Base-by-base conservation (phyloP, 1,140 invertebrate species). In the Thaumatotibia leucotreta region DNA sequence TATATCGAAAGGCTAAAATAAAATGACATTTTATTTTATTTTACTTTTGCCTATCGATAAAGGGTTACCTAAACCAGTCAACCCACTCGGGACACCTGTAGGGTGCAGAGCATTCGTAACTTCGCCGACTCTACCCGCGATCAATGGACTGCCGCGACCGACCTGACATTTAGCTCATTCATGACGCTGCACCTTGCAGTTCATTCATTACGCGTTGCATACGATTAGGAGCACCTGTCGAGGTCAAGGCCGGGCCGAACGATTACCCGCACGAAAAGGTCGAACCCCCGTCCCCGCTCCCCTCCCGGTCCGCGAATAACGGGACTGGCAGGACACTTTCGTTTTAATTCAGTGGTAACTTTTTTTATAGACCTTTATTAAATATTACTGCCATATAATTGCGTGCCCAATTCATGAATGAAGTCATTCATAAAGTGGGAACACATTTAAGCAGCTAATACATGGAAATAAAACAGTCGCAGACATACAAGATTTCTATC, bases 261-360 rank as follows among this genome's bases (percentile, higher is more conserved):
- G 23, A 27, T 58, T 58, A 58, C 52, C 20, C 52, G 52, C 52
- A 58, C 52, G 52, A 58, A 58, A 58, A 27, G 52, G 52, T 58
- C 23, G 39, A 20, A 22, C 50, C 39, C n/a, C n/a, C n/a, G n/a
- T n/a, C n/a, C n/a, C 11, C 52, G n/a, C 52, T 11, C 52, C 52
- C 2, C 52, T 39, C 3, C 35, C 39, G 35, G 9, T 6, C 39
- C 39, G 39, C 52, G 52, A 1, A 14, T 58, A 58, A 58, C 52
- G 52, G 52, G 27, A 27, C 52, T n/a, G 4, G 1, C 17, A 22
- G 4, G 10, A 4, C 10, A 50, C 6, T 29, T 54, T 54, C 50
- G 50, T 24, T 54, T 27, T 23, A 24, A 11, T 10, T 20, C 17
- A 52, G 22, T 49, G 32, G 32, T 39, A n/a, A 35, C 11, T 35